Conservation (phyloP, 1,140 invertebrate genomes). For the Drosophila equinoxialis region DNA sequence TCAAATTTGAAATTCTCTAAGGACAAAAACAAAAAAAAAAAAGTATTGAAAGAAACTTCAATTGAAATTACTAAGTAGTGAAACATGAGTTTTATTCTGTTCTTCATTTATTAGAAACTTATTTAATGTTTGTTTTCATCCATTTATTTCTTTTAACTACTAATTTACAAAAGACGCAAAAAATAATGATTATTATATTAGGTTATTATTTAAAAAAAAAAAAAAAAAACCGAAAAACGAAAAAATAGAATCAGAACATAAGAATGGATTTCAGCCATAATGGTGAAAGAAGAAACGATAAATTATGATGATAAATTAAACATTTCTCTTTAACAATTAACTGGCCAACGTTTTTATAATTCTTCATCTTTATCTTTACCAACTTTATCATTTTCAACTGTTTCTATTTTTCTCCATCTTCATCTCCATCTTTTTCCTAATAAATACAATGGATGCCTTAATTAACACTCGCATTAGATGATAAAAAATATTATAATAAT, state of each 20-base stretch:
- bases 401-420: constrained; percentile 9
- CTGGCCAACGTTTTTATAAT: constrained; percentile 38
- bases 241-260: constrained; percentile 20
- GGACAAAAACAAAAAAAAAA: constrained; percentile 46
- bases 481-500: constrained; percentile 44
- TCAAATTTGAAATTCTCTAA: constrained; percentile 29
- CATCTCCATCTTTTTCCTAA: constrained; percentile 47
- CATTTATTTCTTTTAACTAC: constrained; percentile 52
- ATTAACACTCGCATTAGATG: constrained; percentile 25
- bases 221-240: constrained; percentile 17
- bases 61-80: constrained; percentile 59
- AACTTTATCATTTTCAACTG: neutral
- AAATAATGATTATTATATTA: constrained; percentile 37
- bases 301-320: constrained; percentile 58
- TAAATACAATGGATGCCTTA: constrained; percentile 50
- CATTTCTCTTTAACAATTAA: constrained; percentile 64
- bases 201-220: constrained; percentile 56
- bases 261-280: constrained; percentile 1
- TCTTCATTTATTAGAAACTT: constrained; percentile 29
- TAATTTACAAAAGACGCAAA: constrained; percentile 60
- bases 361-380: constrained; percentile 5
- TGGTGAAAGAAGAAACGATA: constrained; percentile 43
- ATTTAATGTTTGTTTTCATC: constrained; percentile 4
- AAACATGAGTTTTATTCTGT: constrained; percentile 42
- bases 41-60: constrained; percentile 21